Evolutionary conservation across 2,888 invertebrate species (phyloP), one percentile per base, ranked within the genome.

Genomic region (Drepana falcataria): DNA sequence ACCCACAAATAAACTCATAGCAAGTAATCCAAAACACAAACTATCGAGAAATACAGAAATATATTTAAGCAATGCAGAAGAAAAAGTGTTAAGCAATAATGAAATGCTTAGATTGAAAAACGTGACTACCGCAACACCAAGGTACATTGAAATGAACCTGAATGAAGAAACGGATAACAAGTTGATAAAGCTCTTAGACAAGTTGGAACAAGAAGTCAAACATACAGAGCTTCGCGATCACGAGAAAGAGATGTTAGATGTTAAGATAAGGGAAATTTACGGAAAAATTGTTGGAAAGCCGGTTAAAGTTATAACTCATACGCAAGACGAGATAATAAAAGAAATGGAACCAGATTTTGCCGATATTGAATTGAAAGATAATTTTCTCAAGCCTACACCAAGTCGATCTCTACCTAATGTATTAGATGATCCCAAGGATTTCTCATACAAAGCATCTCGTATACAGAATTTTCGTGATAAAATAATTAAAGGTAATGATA

Each of bases 191-290:
- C 64, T 88, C 53, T 65, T 87, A 41, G 75, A 86, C 54, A 79
- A 69, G 56, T 65, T 88, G 56, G 85, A 87, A 60, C 65, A 66
- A 66, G 81, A 85, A 77, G 79, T 83, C 0, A 79, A 78, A 52
- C 71, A 82, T 56, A 64, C 80, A 40, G 71, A 85, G 54, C 58
- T 85, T 21, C 67, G 71, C 55, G 71, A 68, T 2, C 69, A 58
- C 3, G 77, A 81, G 57, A 87, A 80, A 66, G 70, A 81, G 62
- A 61, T 83, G 52, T 73, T 87, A 53, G 80, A 87, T 66, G 75
- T 69, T 2, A 87, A 83, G 71, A 74, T 87, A 33, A 72, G 79
- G 54, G 81, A 81, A 71, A 83, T 88, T 53, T 87, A 87, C 33
- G 81, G 73, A 0, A 68, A 64, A 53, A 61, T 81, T 0, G 64